Evolutionary conservation across 2,888 invertebrate genomes (phyloP).

Genomic region (Falcaria lacertinaria): DNA sequence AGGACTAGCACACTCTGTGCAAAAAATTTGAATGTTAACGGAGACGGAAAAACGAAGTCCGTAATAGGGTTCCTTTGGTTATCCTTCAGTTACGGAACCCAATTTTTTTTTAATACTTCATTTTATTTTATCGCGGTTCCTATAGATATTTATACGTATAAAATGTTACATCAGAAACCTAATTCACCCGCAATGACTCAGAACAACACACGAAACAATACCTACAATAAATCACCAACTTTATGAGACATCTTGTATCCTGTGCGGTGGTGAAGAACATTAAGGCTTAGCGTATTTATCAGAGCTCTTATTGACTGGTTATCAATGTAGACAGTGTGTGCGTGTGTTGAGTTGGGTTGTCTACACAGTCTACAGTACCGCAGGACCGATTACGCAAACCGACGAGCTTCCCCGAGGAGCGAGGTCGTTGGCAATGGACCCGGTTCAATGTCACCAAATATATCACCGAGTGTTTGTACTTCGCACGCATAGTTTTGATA

Average conservation of each 20-base stretch:
- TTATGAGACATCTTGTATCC: background rate
- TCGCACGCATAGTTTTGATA: conserved; percentile 41
- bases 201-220: background rate
- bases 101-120: no score
- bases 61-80: no score
- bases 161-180: conserved; percentile 2
- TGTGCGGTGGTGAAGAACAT: background rate
- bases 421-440: conserved; percentile 80
- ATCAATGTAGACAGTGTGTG: conserved; percentile 15
- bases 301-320: conserved; percentile 19
- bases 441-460: conserved; percentile 80
- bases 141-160: no score
- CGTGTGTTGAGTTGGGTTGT: conserved; percentile 41
- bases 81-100: no score
- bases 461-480: conserved; percentile 59
- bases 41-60: no score
- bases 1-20: no score
- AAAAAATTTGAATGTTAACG: no score
- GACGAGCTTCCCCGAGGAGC: conserved; percentile 70
- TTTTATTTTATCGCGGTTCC: no score
- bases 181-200: conserved; percentile 1
- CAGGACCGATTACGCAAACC: conserved; percentile 76
- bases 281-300: conserved; percentile 17
- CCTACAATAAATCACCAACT: conserved; percentile 1
- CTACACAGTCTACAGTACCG: conserved; percentile 37